Evolutionary conservation across 2,888 invertebrate genomes (phyloP), one percentile per base, ranked within the genome.

Genomic region (Noctua pronuba): DNA sequence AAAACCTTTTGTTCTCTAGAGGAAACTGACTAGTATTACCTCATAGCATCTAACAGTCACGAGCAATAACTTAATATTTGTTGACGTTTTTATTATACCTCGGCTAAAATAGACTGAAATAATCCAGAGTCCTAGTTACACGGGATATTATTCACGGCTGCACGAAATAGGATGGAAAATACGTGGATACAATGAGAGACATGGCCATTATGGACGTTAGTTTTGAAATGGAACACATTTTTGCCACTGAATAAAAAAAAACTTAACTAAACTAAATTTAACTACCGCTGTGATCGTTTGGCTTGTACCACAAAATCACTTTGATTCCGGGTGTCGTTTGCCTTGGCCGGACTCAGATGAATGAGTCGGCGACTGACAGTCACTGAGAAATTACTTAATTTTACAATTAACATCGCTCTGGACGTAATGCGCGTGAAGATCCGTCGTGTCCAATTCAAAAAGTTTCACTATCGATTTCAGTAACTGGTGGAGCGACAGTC

Each of bases 341-440:
- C 91, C 90, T 91, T 90, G 91, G 87, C 73, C 73, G 77, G 83
- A 88, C 87, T 85, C 86, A 86, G 88, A 88, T 87, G 88, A 89
- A 91, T 89, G 88, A 86, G 79, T 79, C 84, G 84, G 66, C 83
- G 13, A 82, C 79, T 79, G 72, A 76, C 86, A 80, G 85, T 84
- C 82, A 79, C 84, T 91, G 88, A 89, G 88, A 91, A 90, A 92
- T 91, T 85, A 88, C 86, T 87, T 89, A 87, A 90, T 91, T 87
- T 87, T 73, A 84, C 88, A 87, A 91, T 92, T 92, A 90, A 79
- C 83, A 49, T 80, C 80, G 88, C 70, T 86, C 76, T 64, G 77
- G 73, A 75, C 73, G 44, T 82, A 85, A 85, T 74, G 64, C 62
- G 77, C 90, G 88, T 89, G 87, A 71, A 83, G 76, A 86, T 83